phyloP scores from a whole-genome alignment of 92 coral and sea anemone genomes.

The Ricordea florida region DNA sequence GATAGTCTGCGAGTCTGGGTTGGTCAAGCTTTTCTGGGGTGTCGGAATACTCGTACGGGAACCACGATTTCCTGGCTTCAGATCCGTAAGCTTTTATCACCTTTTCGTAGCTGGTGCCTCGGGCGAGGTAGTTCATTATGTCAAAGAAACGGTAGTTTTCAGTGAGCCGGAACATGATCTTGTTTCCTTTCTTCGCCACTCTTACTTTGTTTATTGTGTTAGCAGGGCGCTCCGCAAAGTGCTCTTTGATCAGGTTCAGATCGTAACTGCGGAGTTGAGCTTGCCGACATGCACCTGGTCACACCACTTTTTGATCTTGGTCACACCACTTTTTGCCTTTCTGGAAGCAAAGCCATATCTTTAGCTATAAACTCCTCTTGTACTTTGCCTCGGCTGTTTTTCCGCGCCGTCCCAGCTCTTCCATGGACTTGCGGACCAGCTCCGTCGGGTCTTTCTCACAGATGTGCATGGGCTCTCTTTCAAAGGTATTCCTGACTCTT shows the following conservation, averaged over 20 bases:
- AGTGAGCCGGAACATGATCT: neutral
- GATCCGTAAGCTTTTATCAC: conserved; percentile 7
- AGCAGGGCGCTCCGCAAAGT: neutral
- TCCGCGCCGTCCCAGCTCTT: neutral
- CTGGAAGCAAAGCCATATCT: neutral
- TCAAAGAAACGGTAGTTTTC: neutral
- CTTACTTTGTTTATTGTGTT: neutral
- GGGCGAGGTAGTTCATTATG: neutral
- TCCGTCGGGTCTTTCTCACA: neutral
- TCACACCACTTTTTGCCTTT: neutral
- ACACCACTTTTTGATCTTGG: neutral
- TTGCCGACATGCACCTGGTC: neutral
- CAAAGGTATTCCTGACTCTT: neutral
- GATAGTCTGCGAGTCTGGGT: neutral
- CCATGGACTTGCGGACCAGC: neutral
- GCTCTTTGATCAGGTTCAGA: neutral
- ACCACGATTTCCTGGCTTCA: neutral
- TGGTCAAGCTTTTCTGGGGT: neutral
- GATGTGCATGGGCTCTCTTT: neutral
- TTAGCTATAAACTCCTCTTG: neutral
- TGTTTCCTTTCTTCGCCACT: neutral
- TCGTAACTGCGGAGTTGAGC: neutral
- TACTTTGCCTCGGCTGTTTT: neutral
- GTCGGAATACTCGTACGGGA: neutral
- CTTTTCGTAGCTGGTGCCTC: neutral